phyloP scores from a whole-genome alignment of 2,888 invertebrate genomes.

The Drosophila neotestacea region DNA sequence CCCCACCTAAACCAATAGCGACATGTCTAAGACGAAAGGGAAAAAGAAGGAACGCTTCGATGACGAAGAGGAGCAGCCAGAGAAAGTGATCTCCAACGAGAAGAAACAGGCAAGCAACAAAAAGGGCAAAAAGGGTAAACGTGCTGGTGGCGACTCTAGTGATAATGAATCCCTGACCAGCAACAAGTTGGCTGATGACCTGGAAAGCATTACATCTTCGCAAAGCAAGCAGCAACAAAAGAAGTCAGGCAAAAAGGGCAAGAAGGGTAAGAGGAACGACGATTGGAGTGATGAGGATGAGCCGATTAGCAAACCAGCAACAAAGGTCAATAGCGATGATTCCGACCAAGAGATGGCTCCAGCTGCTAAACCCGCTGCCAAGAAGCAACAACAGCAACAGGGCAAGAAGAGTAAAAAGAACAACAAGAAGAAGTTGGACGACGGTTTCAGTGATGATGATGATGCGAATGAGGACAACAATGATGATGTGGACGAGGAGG shows the following conservation, averaged over 20 bases:
- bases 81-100: conserved; percentile 50
- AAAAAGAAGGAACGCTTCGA: conserved; percentile 82
- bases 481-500: conserved; percentile 58
- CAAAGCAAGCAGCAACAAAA: conserved; percentile 64
- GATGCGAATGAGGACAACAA: conserved; percentile 17
- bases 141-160: conserved; percentile 86
- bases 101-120: conserved; percentile 72
- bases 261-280: conserved; percentile 86
- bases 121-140: conserved; percentile 82
- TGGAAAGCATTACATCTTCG: conserved; percentile 69
- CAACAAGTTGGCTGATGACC: conserved; percentile 80
- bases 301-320: conserved; percentile 7
- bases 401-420: conserved; percentile 78
- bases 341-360: conserved; percentile 38
- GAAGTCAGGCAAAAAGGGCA: conserved; percentile 79
- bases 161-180: conserved; percentile 85
- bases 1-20: not conserved
- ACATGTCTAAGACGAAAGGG: conserved; percentile 75
- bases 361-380: conserved; percentile 52
- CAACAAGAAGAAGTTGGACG: conserved; percentile 72
- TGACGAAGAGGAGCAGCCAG: conserved; percentile 69
- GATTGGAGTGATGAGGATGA: conserved; percentile 86
- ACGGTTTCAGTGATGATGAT: conserved; percentile 80
- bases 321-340: conserved; percentile 36
- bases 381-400: conserved; percentile 61